Evolutionary conservation across 2,888 invertebrate genomes (phyloP), one percentile per base, ranked within the genome.

Genomic region (Nemoura dubitans): DNA sequence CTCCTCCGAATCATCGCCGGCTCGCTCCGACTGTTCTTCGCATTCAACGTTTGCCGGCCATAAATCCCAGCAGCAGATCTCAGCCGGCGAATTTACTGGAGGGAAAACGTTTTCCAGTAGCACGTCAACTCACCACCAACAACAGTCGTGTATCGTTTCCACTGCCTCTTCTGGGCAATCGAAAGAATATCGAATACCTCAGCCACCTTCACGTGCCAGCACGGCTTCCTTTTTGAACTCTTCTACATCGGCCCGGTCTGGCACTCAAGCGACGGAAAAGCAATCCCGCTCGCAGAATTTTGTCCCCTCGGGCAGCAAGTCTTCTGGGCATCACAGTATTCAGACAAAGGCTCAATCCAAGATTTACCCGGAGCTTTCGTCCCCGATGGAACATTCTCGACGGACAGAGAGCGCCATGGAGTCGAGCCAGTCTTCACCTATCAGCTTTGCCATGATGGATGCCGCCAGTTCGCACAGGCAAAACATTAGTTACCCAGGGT

Each of bases 281-380:
- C 86, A 88, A 90, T 21, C 85, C 88, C 90, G 87, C 89, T 90
- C 81, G 92, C 92, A 92, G 89, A 93, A 92, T 89, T 94, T 94
- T 90, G 92, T 93, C 59, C 93, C 94, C 89, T 88, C 86, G 43
- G 87, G 88, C 82, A 90, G 90, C 85, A 93, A 93, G 90, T 91
- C 92, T 42, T 92, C 93, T 86, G 82, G 89, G 7, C 90, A 90
- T 81, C 92, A 92, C 89, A 91, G 91, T 87, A 94, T 95, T 89
- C 96, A 96, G 91, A 95, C 95, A 88, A 96, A 96, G 92, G 95
- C 95, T 89, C 95, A 96, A 92, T 94, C 95, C 89, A 96, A 96
- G 92, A 94, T 95, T 89, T 96, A 96, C 91, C 95, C 96, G 86
- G 96, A 96, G 90, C 89, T 95, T 89, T 89, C 89, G 7, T 91